Base-by-base conservation (phyloP, 2,113 vertebrate species). In the Diphyllodes magnificus region DNA sequence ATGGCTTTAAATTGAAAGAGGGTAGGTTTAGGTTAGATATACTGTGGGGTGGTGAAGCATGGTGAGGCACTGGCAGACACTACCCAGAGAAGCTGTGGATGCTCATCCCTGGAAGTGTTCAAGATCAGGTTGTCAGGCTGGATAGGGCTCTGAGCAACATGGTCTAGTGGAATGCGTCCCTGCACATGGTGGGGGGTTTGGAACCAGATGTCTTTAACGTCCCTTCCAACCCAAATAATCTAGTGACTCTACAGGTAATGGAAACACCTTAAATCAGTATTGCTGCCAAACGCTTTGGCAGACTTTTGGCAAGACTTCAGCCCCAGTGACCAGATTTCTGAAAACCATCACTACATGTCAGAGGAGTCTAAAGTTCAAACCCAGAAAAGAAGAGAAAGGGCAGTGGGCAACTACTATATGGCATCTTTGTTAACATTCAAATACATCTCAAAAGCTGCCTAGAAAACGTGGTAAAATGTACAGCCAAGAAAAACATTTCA, bases 171-270 rank as follows among this genome's bases (percentile, higher is more conserved):
- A 56, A 64, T 8, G 25, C 18, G 31, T 31, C 1, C 1, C 50
- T 80, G 50, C 8, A 4, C 21, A 10, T 19, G 18, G 31, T 15
- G 15, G 30, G 9, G 25, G 11, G 9, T 18, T 47, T 64, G 49
- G 20, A 81, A 72, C 8, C 31, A 37, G 31, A 33, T 24, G 15
- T 28, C 6, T 57, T 57, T 50, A 57, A 57, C 0, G 0, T 44
- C 22, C 27, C 10, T 59, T 73, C 15, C 44, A 66, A 51, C 13
- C 11, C 8, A 42, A 44, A 65, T 50, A 0, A 59, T n/a, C 33
- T 45, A 0, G 1, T 39, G 33, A 53, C 23, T 73, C 15, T 8
- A 13, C 0, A 47, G 9, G 19, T 10, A 50, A 28, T 0, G 0
- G 11, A 45, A 57, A 47, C 11, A 60, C 9, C 16, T 44, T 60